Percentiles rank a stretch among this genome's conserved stretches.
These are phyloP conservation scores for Penaeus indicus DNA, from an alignment of 1,140 invertebrate genomes.

Conservation along the genomic window DNA sequence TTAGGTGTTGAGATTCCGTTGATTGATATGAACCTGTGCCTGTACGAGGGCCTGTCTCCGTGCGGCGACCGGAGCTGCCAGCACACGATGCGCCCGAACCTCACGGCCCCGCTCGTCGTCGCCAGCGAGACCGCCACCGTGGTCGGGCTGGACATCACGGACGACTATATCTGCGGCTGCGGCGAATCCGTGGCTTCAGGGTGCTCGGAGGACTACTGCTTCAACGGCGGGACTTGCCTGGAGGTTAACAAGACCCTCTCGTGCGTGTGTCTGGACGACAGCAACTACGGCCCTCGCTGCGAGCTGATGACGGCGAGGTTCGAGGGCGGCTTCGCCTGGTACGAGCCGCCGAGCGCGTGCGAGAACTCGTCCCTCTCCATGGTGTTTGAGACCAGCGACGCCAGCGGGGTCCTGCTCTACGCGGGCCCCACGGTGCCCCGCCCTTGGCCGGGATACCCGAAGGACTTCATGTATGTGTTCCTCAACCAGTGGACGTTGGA, in stretches of 20 bases:
- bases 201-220: conserved; percentile 74
- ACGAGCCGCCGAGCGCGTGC: conserved; percentile 94
- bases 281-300: conserved; percentile 85
- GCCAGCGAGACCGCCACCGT: conserved; percentile 96
- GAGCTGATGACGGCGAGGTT: conserved; percentile 95
- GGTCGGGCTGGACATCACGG: conserved; percentile 90
- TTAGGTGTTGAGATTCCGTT: conserved; percentile 96
- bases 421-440: conserved; percentile 96
- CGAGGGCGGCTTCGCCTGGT: conserved; percentile 94
- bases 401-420: conserved; percentile 93
- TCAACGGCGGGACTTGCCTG: conserved; percentile 83
- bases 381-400: conserved; percentile 92
- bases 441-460: conserved; percentile 87
- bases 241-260: conserved; percentile 24
- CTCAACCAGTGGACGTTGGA: conserved; percentile 93
- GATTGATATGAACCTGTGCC: conserved; percentile 97
- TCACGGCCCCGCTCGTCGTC: conserved; percentile 86
- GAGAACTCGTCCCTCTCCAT: conserved; percentile 93
- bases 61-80: conserved; percentile 58
- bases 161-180: conserved; percentile 90
- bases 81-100: conserved; percentile 52
- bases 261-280: conserved; percentile 53
- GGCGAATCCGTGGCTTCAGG: conserved; percentile 78
- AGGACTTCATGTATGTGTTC: conserved; percentile 88
- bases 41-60: conserved; percentile 86